Evolutionary conservation across 2,888 invertebrate genomes (phyloP), one percentile per base, ranked within the genome.

Genomic region (Mantis religiosa): DNA sequence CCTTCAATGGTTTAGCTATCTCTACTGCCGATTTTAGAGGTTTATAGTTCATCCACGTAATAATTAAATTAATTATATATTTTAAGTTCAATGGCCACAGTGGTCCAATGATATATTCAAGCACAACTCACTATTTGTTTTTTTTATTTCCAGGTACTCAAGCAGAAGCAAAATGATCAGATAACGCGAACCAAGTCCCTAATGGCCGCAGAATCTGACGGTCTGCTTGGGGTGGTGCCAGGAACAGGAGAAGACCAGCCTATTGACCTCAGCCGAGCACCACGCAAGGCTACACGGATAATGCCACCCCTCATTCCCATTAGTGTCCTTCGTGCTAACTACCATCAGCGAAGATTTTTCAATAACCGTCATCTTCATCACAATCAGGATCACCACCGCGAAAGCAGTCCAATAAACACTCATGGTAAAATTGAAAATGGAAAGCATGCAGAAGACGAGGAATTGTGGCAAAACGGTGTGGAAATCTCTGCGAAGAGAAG

Each of bases 271-370:
- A 90, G 90, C 87, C 82, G 87, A 88, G 85, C 89, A 28, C 34
- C 85, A 28, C 83, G 87, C 34, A 90, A 90, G 85, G 82, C 89
- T n/a, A 54, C 88, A 30, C 84, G 88, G 41, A 83, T 84, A 28
- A 87, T 90, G 88, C 90, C 90, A 9, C 90, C 90, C 82, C 88
- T 90, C 25, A 90, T 90, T 28, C 90, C 90, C 7, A 90, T 90
- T 47, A 90, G 89, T 25, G 84, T 89, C 15, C 87, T 89, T 34
- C 88, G 87, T 28, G 86, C 89, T 15, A 88, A 89, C 25, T 84
- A 87, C 41, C 88, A 89, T 41, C 34, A 82, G 25, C 41, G 87
- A 8, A 71, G 34, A 27, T 9, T 87, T 7, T 27, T 9, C 25
- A 82, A 30, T 6, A 82, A 82, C 12, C 30, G 34, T 4, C 8